A percentile compares a stretch with the other conserved stretches of the same genome.
phyloP scores from a whole-genome alignment of 2,113 vertebrate genomes.

The Glaucidium brasilianum region DNA sequence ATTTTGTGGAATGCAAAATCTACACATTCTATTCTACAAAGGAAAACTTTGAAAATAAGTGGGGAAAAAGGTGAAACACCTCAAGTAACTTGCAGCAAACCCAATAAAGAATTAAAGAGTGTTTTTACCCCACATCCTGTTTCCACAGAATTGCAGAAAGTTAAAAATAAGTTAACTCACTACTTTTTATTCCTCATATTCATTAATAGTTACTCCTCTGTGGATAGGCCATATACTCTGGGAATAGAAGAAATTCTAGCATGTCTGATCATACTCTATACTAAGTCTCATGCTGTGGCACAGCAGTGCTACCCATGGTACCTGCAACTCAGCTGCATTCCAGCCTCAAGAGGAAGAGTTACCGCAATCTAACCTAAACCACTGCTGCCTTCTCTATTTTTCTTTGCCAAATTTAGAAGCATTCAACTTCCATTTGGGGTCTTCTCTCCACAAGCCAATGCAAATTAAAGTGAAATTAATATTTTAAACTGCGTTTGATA shows the following conservation, averaged over 20 bases:
- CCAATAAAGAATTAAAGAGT: background rate
- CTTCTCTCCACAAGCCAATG: background rate
- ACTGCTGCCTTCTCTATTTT: background rate
- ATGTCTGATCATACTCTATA: background rate
- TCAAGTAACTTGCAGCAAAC: background rate
- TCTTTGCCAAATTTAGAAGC: background rate
- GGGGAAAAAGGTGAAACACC: rapidly evolving
- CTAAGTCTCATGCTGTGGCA: background rate
- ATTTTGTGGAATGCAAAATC: background rate
- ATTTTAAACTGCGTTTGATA: background rate
- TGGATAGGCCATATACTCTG: background rate
- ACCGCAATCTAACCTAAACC: background rate
- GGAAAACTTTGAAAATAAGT: background rate
- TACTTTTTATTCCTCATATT: background rate
- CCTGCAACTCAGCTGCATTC: background rate
- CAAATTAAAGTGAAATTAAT: background rate
- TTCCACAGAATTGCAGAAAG: background rate
- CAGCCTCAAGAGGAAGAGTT: background rate
- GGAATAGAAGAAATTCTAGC: background rate
- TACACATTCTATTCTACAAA: background rate
- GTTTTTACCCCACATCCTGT: background rate
- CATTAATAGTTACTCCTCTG: background rate
- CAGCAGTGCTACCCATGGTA: background rate
- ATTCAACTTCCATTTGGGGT: background rate
- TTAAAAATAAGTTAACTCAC: background rate